Percentiles rank a stretch among this genome's conserved stretches.
phyloP scores from a whole-genome alignment of 2,888 invertebrate species.

The Eupithecia subumbrata region DNA sequence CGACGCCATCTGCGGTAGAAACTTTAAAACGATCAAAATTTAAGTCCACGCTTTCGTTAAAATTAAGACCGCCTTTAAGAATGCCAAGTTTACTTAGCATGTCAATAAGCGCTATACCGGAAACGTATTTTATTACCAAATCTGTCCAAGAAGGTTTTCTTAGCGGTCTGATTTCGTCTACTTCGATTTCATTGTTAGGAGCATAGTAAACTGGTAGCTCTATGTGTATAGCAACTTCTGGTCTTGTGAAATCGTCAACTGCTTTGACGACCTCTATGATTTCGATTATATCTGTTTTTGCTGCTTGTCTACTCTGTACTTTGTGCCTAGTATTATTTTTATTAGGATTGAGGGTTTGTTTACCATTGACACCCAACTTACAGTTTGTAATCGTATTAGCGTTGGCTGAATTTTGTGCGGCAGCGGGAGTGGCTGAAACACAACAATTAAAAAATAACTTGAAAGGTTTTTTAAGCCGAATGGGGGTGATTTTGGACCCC shows the following conservation, averaged over 20 bases:
- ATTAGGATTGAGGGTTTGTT: neutral
- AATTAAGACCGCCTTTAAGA: constrained; percentile 41
- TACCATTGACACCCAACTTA: constrained; percentile 1
- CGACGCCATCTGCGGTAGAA: constrained; percentile 22
- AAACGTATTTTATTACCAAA: constrained; percentile 47
- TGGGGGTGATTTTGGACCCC: too few relatives aligned
- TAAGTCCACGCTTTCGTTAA: constrained; percentile 45
- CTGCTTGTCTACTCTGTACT: constrained; percentile 31
- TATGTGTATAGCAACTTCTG: constrained; percentile 45
- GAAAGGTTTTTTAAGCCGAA: neutral
- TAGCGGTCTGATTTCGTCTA: constrained; percentile 11
- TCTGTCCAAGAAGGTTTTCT: constrained; percentile 43
- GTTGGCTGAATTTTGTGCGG: neutral
- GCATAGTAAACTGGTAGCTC: constrained; percentile 51
- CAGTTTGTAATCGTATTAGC: neutral
- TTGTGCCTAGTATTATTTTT: neutral
- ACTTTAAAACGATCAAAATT: constrained; percentile 31
- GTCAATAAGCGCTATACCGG: constrained; percentile 40
- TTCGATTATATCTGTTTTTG: constrained; percentile 45
- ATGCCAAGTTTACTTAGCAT: constrained; percentile 48
- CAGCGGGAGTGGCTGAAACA: neutral
- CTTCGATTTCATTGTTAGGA: constrained; percentile 38
- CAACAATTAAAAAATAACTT: neutral
- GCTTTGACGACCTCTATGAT: constrained; percentile 47
- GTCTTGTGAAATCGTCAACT: constrained; percentile 46